Conservation (phyloP, 37 sponge, comb jelly and placozoan species). For the Agelas oroides region DNA sequence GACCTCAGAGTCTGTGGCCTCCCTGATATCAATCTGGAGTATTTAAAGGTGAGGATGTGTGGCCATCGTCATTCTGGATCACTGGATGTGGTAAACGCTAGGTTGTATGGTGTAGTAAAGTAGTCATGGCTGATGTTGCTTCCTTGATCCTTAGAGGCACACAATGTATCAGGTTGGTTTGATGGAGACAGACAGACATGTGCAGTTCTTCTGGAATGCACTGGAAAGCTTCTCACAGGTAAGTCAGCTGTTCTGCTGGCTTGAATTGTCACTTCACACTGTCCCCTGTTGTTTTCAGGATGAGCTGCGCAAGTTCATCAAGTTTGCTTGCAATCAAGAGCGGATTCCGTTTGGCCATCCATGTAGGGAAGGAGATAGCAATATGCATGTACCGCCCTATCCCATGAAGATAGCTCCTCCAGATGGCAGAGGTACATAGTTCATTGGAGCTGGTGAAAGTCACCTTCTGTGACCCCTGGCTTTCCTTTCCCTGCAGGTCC, state of each 20-base stretch:
- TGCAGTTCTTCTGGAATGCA: constrained; percentile 95
- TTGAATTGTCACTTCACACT: too few species aligned
- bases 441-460: not conserved
- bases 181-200: constrained; percentile 89
- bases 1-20: constrained; percentile 88
- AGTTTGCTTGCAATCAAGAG: constrained; percentile 99
- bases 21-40: constrained; percentile 83
- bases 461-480: too few species aligned
- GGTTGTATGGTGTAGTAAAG: too few species aligned
- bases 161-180: constrained; percentile 96
- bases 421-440: constrained; percentile 74
- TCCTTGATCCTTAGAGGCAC: constrained; percentile 51
- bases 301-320: constrained; percentile 92
- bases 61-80: not conserved
- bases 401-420: constrained; percentile 99
- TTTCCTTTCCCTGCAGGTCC: constrained; percentile 50
- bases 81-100: too few species aligned
- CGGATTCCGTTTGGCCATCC: constrained; percentile 93
- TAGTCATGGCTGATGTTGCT: too few species aligned
- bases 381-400: constrained; percentile 91
- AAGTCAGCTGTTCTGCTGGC: not conserved
- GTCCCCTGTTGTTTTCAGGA: too few species aligned
- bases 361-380: constrained; percentile 75
- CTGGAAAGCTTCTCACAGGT: constrained; percentile 90
- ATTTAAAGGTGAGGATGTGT: constrained; percentile 78